Conservation (phyloP, 2,888 invertebrate genomes). For the Yponomeuta sedellus region DNA sequence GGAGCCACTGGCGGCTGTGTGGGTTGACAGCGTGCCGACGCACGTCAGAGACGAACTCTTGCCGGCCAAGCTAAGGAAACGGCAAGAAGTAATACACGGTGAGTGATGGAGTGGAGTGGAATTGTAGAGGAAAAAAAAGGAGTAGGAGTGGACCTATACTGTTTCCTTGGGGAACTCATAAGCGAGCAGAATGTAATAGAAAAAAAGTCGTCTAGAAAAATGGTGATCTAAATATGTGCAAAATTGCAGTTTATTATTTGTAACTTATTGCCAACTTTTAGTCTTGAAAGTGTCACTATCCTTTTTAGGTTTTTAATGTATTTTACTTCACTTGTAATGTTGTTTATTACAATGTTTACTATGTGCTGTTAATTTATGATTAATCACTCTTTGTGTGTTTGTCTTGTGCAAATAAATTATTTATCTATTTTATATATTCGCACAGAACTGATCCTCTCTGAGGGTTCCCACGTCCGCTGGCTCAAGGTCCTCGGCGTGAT, state of each 20-base stretch:
- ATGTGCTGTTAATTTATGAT: too few species aligned
- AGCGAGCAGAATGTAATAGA: background rate
- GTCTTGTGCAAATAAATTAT: too few species aligned
- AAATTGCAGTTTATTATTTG: too few species aligned
- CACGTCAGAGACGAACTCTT: constrained; percentile 51
- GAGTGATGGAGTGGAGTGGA: constrained; percentile 21
- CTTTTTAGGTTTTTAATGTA: too few species aligned
- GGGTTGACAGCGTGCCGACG: constrained; percentile 63
- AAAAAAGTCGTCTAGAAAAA: background rate
- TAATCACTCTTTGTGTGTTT: too few species aligned
- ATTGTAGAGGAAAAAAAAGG: background rate
- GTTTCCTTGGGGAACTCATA: background rate
- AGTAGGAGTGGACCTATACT: background rate
- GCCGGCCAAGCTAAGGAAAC: constrained; percentile 51
- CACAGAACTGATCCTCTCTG: constrained; percentile 86
- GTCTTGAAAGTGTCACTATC: too few species aligned
- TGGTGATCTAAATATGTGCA: background rate
- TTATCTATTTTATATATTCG: background rate
- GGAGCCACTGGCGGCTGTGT: constrained; percentile 60
- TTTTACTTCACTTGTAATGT: too few species aligned
- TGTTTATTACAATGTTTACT: too few species aligned
- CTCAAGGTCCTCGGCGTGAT: constrained; percentile 89
- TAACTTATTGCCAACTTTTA: too few species aligned
- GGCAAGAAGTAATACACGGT: constrained; percentile 73
- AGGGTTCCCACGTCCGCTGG: constrained; percentile 91